Evolutionary conservation across 1,140 invertebrate genomes (phyloP).

Genomic region (Drosophila littoralis): DNA sequence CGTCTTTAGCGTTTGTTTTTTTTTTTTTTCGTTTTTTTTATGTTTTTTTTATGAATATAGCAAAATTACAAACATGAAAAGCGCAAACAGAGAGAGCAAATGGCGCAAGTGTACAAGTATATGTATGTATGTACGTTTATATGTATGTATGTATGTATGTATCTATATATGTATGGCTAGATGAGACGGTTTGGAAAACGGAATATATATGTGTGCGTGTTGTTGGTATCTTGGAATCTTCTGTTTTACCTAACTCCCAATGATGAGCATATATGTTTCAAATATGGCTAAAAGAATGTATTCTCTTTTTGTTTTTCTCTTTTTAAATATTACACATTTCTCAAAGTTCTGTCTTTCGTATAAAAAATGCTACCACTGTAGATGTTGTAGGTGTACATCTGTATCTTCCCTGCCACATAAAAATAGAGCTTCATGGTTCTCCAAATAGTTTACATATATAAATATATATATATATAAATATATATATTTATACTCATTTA

Average conservation of each 20-base stretch:
- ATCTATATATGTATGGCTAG: slow-evolving; percentile 50
- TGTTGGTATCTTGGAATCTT: slow-evolving; percentile 19
- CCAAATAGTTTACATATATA: slow-evolving; percentile 80
- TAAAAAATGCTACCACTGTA: slow-evolving; percentile 64
- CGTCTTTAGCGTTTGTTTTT: slow-evolving; percentile 23
- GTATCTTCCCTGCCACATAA: slow-evolving; percentile 61
- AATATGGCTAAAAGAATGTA: slow-evolving; percentile 51
- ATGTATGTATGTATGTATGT: slow-evolving; percentile 13
- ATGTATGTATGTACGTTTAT: slow-evolving; percentile 36
- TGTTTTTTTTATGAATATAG: slow-evolving; percentile 47
- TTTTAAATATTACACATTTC: slow-evolving; percentile 36
- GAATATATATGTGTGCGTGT: slow-evolving; percentile 25
- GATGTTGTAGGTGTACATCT: slow-evolving; percentile 39
- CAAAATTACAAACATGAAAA: slow-evolving; percentile 64
- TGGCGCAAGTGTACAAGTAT: slow-evolving; percentile 37
- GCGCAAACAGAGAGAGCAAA: slow-evolving; percentile 57
- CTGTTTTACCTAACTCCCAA: slow-evolving; percentile 29
- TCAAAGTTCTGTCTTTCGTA: slow-evolving; percentile 50
- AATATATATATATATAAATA: slow-evolving; percentile 54
- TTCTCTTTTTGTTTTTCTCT: slow-evolving; percentile 13
- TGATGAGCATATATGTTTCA: slow-evolving; percentile 35
- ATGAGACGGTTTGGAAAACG: slow-evolving; percentile 55
- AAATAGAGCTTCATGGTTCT: slow-evolving; percentile 75
- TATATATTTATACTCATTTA: slow-evolving; percentile 53
- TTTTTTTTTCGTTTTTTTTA: slow-evolving; percentile 10